Evolutionary conservation across 2,888 invertebrate genomes (phyloP).

Genomic region (Pandemis cinnamomeana): DNA sequence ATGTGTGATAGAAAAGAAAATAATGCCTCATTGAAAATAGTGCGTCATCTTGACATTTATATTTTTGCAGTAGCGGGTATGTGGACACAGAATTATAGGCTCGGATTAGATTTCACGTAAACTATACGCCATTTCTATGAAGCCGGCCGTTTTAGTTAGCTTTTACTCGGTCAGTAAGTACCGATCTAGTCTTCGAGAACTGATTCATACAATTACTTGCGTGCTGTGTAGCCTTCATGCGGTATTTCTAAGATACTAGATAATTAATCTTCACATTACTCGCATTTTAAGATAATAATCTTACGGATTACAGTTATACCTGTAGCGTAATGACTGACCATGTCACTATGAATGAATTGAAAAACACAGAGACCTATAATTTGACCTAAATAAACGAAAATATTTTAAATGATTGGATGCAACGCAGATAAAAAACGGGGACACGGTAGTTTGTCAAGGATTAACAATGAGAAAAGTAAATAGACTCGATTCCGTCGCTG

Average conservation of each 20-base stretch:
- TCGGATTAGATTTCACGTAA: slow-evolving; percentile 33
- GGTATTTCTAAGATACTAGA: slow-evolving; percentile 23
- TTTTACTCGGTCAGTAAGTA: slow-evolving; percentile 36
- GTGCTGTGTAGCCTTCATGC: slow-evolving; percentile 20
- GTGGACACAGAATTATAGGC: slow-evolving; percentile 29
- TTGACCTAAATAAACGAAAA: background rate
- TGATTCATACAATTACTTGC: slow-evolving; percentile 31
- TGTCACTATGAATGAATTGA: background rate
- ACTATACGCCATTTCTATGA: slow-evolving; percentile 12
- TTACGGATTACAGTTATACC: background rate
- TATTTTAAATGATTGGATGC: slow-evolving; percentile 23
- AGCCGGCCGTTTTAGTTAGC: slow-evolving; percentile 26
- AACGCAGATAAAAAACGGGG: slow-evolving; percentile 27
- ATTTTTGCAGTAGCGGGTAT: slow-evolving; percentile 22
- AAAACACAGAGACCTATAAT: background rate
- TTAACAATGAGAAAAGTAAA: slow-evolving; percentile 37
- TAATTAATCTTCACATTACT: slow-evolving; percentile 26
- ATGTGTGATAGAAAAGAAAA: slow-evolving; percentile 32
- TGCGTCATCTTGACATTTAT: slow-evolving; percentile 38
- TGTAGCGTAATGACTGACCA: background rate
- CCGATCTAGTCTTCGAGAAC: slow-evolving; percentile 17
- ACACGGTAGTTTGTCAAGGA: slow-evolving; percentile 33
- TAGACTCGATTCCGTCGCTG: slow-evolving; percentile 9
- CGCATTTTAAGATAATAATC: slow-evolving; percentile 3
- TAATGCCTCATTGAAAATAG: slow-evolving; percentile 33